Base-by-base conservation (phyloP, 2,888 invertebrate species). In the Julus scandinavius region DNA sequence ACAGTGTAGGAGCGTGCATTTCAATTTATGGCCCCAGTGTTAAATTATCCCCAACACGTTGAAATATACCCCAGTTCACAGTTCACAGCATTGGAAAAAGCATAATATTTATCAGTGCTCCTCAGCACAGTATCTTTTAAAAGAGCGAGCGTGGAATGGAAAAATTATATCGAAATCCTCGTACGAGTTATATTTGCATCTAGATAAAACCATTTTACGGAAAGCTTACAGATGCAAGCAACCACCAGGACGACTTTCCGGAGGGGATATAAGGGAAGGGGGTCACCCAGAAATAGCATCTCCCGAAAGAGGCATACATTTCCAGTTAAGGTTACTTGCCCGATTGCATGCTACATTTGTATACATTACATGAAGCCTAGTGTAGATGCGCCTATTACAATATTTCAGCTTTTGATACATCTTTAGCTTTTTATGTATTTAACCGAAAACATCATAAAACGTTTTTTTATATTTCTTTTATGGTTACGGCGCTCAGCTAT, bases 391-490 rank as follows among this genome's bases (percentile, higher is more conserved):
- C 29, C 80, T 13, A 80, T 80, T 80, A 80, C 80, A 80, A 80
- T 80, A 80, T 40, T 80, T 80, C 80, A 80, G 80, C 38, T 29
- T 80, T 80, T 80, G 80, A 80, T 80, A 80, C 80, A 40, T 80
- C 80, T 80, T 80, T 80, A 80, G 38, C 80, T 20, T 80, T 80
- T 80, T 80, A 80, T 80, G 80, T 80, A 80, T 80, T 80, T 80
- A 80, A 80, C 80, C 80, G 80, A 80, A 80, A 80, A 40, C 80
- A 29, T 80, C 80, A 29, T 80, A 80, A 80, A 80, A 80, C 38
- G 11, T 80, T 80, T 80, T 63, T 80, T 40, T 80, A 20, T 20
- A 80, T 38, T 38, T 80, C 80, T 80, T 80, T 80, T 80, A 80
- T 38, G 80, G 80, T 80, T 80, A 38, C 80, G 80, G 11, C 80